Conservation (phyloP, 2,113 vertebrate species). For the Colossoma macropomum region DNA sequence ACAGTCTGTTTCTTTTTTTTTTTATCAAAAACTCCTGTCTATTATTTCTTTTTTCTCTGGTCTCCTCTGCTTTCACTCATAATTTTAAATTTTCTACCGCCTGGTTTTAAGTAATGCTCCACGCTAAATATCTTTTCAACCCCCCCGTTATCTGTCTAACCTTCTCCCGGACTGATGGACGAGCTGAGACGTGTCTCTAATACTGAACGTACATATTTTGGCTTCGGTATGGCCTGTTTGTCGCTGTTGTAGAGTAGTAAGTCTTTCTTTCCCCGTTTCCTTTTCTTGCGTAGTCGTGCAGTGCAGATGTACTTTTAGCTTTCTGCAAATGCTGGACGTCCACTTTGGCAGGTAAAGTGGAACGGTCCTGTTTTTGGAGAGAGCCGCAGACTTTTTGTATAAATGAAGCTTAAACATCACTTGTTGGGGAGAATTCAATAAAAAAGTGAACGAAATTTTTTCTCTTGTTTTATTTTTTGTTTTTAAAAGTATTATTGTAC, state of each 20-base stretch:
- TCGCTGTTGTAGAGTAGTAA: constrained; percentile 26
- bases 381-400: constrained; percentile 36
- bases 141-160: neutral
- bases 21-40: neutral
- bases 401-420: neutral
- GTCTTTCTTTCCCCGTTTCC: neutral
- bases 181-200: neutral
- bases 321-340: constrained; percentile 28
- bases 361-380: constrained; percentile 12
- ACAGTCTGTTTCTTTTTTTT: neutral
- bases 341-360: constrained; percentile 33
- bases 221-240: neutral
- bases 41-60: neutral
- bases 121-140: neutral
- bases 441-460: neutral
- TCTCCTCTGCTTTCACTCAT: neutral
- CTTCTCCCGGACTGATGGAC: neutral
- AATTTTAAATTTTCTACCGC: constrained; percentile 40
- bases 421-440: constrained; percentile 11
- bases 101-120: constrained; percentile 32
- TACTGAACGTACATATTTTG: neutral
- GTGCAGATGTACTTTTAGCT: constrained; percentile 23
- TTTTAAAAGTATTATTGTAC: neutral
- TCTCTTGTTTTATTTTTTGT: neutral
- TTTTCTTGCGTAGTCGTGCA: constrained; percentile 25